Percentiles rank a stretch among this genome's conserved stretches.
Evolutionary conservation across 2,797 vertebrate genomes (phyloP).

Genomic region (Myiotriccus ornatus): DNA sequence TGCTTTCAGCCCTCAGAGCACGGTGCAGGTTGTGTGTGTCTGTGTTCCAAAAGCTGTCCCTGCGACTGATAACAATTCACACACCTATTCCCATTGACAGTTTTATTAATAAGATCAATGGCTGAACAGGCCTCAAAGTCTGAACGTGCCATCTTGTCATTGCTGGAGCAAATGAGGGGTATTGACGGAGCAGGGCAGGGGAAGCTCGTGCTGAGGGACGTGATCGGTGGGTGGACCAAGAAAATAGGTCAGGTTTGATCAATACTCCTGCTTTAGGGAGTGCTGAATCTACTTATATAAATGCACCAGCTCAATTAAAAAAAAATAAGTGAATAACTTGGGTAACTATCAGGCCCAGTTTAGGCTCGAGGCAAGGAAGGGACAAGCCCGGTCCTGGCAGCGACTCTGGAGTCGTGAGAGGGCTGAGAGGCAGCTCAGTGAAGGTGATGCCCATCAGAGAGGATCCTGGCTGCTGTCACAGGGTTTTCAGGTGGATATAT

Average conservation of each 20-base stretch:
- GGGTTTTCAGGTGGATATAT: neutral
- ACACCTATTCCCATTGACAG: neutral
- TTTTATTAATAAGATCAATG: conserved; percentile 51
- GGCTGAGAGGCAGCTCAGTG: neutral
- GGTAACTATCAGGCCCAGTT: neutral
- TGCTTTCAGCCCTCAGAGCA: neutral
- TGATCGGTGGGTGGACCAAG: neutral
- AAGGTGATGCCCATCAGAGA: neutral
- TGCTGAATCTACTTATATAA: neutral
- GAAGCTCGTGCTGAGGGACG: neutral
- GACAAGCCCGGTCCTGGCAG: neutral
- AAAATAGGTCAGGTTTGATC: conserved; percentile 66
- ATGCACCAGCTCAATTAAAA: conserved; percentile 1
- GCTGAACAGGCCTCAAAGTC: neutral
- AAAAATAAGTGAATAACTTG: neutral
- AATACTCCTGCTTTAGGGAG: conserved; percentile 16
- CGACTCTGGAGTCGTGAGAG: rapidly evolving
- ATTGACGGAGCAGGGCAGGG: neutral
- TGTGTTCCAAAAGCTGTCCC: neutral
- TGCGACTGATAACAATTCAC: conserved; percentile 13
- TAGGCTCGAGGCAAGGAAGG: neutral
- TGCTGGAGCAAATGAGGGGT: neutral
- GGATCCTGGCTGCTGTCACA: rapidly evolving
- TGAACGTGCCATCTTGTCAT: neutral
- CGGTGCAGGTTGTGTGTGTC: neutral